Base-by-base conservation (phyloP, 2,113 vertebrate genomes). In the Vanacampus margaritifer region DNA sequence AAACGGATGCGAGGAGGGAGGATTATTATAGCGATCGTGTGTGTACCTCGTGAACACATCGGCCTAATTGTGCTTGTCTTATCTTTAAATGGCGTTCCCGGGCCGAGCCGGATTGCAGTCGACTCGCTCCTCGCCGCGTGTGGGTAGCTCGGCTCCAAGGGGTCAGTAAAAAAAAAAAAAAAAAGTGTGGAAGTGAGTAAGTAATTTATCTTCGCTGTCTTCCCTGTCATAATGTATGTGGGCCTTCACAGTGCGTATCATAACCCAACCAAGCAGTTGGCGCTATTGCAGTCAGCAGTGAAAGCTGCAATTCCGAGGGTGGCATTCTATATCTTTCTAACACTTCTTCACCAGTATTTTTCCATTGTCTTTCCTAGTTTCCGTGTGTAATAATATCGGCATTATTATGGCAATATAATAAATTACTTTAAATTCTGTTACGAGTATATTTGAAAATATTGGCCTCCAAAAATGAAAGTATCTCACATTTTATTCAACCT, bases 401-500 rank as follows among this genome's bases (percentile, higher is more conserved):
- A 32, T 32, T 32, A 32, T 32, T 32, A 17, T 46, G 43, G 39
- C 39, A 41, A 12, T 41, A 19, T 46, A 46, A 17, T 17, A 19
- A 13, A 45, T 45, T 45, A 13, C 43, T 16, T 46, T 17, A 17
- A 17, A 46, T 17, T 19, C 5, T 1, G 16, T 45, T 32, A 32
- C 28, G 2, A 32, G 28, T 32, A 28, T 14, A 57, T 8, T 57
- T 32, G 14, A 57, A 57, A 57, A 68, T 26, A 0, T 12, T 37
- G 56, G 16, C 35, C 11, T 37, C 19, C 57, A 37, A 43, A 62
- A 24, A 13, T 2, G 28, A 66, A 68, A 19, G 37, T 4, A 65
- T 23, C 28, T 4, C 26, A 65, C 10, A 14, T 59, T 71, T 70
- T 53, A 67, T 75, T 45, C 14, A 70, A 73, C 51, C 23, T 32